A percentile compares a stretch with the other conserved stretches of the same genome.
phyloP scores from a whole-genome alignment of 2,888 invertebrate species.

The Rhagonycha lutea region DNA sequence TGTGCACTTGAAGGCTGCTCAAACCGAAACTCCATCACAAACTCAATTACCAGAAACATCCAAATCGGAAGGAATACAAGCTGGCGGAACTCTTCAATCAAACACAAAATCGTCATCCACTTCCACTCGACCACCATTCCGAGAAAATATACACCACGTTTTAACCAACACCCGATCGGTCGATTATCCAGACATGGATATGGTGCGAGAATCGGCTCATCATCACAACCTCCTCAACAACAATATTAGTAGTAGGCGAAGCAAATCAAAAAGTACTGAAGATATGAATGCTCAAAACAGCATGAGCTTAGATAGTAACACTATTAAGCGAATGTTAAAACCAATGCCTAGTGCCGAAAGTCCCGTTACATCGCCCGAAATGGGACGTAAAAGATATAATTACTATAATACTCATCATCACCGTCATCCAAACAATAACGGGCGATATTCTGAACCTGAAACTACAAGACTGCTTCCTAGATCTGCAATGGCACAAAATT shows the following conservation, averaged over 20 bases:
- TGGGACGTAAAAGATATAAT: slow-evolving; percentile 79
- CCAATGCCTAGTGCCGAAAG: slow-evolving; percentile 90
- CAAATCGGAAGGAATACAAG: slow-evolving; percentile 81
- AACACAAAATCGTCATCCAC: slow-evolving; percentile 62
- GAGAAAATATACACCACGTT: slow-evolving; percentile 56
- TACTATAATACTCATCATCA: slow-evolving; percentile 69
- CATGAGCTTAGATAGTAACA: slow-evolving; percentile 75
- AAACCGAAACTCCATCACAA: slow-evolving; percentile 50
- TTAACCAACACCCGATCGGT: slow-evolving; percentile 62
- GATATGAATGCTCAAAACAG: slow-evolving; percentile 68
- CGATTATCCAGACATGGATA: slow-evolving; percentile 71
- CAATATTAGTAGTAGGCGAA: slow-evolving; percentile 62
- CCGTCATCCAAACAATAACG: slow-evolving; percentile 64
- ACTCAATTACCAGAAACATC: slow-evolving; percentile 55
- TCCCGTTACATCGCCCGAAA: slow-evolving; percentile 89
- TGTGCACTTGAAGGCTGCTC: slow-evolving; percentile 51
- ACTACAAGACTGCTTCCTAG: slow-evolving; percentile 58
- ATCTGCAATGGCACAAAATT: slow-evolving; percentile 66
- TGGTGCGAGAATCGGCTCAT: slow-evolving; percentile 68
- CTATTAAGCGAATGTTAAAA: slow-evolving; percentile 91
- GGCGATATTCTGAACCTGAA: slow-evolving; percentile 57
- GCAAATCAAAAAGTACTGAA: slow-evolving; percentile 88
- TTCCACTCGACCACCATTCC: slow-evolving; percentile 56
- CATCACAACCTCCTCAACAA: slow-evolving; percentile 76
- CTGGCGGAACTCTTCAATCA: slow-evolving; percentile 71